A percentile compares a stretch with the other conserved stretches of the same genome.
These are phyloP conservation scores for Falco naumanni DNA, from an alignment of 2,797 vertebrate species.

Conservation along the genomic window DNA sequence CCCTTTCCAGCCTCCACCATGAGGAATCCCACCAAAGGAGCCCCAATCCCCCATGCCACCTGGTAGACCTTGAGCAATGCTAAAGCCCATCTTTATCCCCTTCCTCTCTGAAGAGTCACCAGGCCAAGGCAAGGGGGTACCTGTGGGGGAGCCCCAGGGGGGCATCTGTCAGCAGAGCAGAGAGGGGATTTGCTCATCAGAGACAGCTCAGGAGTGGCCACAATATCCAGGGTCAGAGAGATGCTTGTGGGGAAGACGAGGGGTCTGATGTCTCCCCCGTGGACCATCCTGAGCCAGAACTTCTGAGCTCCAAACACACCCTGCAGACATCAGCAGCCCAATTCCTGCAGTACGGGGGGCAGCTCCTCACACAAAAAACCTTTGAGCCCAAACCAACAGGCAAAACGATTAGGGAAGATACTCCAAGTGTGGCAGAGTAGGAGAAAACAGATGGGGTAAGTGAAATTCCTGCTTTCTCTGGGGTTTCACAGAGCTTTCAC, in stretches of 20 bases:
- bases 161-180: neutral
- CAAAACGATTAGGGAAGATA: neutral
- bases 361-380: neutral
- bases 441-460: neutral
- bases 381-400: neutral
- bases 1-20: accelerated
- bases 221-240: neutral
- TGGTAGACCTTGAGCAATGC: accelerated
- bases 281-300: neutral
- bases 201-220: too few relatives aligned
- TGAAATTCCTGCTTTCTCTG: neutral
- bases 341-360: neutral
- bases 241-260: neutral
- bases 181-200: neutral
- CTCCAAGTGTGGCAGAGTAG: neutral
- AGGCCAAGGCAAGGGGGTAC: neutral
- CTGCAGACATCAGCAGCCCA: neutral
- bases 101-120: neutral
- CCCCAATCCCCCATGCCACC: accelerated
- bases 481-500: neutral
- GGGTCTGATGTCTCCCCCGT: neutral
- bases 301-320: neutral
- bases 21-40: neutral
- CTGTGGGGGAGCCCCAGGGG: accelerated
- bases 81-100: neutral